These are phyloP conservation scores for Lindbergichthys nudifrons DNA, from an alignment of 2,797 vertebrate species.

Conservation along the genomic window DNA sequence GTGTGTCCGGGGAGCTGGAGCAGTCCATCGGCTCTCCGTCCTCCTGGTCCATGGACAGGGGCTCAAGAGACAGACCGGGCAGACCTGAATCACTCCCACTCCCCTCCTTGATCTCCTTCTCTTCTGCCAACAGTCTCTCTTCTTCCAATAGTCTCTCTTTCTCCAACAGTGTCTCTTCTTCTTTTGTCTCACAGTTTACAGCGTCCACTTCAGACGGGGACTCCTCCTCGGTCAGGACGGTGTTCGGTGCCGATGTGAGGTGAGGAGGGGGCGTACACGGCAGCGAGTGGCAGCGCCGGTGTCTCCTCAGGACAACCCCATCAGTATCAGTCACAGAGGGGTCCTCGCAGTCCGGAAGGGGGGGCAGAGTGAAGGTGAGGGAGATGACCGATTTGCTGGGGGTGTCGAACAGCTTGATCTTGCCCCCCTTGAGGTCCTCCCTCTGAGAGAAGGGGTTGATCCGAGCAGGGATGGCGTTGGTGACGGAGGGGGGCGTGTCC, in stretches of 20 bases:
- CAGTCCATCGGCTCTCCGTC: constrained; percentile 86
- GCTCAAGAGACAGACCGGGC: constrained; percentile 68
- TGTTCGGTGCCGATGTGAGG: constrained; percentile 74
- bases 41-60: constrained; percentile 60
- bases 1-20: constrained; percentile 81
- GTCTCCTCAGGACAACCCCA: constrained; percentile 59
- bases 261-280: constrained; percentile 89
- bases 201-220: not conserved
- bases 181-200: not conserved
- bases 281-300: constrained; percentile 90
- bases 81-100: constrained; percentile 75
- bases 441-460: constrained; percentile 96
- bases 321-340: constrained; percentile 70
- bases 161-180: constrained; percentile 35
- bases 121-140: constrained; percentile 27
- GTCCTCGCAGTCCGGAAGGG: constrained; percentile 78
- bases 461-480: constrained; percentile 75
- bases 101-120: constrained; percentile 8
- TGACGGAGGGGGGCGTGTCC: constrained; percentile 52
- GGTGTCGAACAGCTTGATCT: constrained; percentile 95
- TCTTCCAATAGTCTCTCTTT: constrained; percentile 31
- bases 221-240: constrained; percentile 41
- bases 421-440: constrained; percentile 94
- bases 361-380: constrained; percentile 89
- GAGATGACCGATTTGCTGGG: constrained; percentile 94